Base-by-base conservation (phyloP, 2,797 vertebrate genomes). In the Diglossa cyanea region DNA sequence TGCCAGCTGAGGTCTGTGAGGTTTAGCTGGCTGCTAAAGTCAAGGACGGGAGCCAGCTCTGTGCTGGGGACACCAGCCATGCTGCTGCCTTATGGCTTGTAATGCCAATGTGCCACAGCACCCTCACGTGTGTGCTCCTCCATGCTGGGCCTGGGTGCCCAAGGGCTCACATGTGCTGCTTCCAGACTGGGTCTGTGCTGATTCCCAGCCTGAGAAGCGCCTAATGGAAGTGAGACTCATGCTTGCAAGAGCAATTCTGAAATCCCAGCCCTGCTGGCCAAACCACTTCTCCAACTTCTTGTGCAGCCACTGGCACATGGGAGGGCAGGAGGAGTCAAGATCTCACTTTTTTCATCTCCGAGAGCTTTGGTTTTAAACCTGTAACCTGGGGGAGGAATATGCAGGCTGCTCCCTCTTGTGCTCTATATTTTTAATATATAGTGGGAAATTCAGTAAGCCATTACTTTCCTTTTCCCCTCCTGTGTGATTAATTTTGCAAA, bases 341-440 rank as follows among this genome's bases (percentile, higher is more conserved):
- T 53, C 31, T 80, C 53, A 39, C 31, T 28, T 50, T 72, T 78
- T 81, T 86, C 21, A 44, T 28, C 74, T 93, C 25, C 0, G 4
- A 84, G 50, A 78, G 75, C 30, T 86, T 90, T 63, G 30, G 68
- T 84, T 73, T 93, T 65, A 95, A 91, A 86, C 35, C 53, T 12
- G 1, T 51, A 68, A 86, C 26, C 40, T 31, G 8, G 20, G 37
- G 57, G 35, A 85, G 39, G 44, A 77, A 78, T 63, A 61, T 40
- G 55, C 50, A 68, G n/a, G 66, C 55, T 75, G 30, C 35, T 86
- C 51, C 57, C 58, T 90, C 53, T 76, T 57, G 44, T 60, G 55
- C 21, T 44, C 60, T 66, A 1, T 73, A 55, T 91, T 86, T 93
- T 90, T 85, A 81, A 85, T n/a, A 57, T 66, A 81, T 19, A 88